Base-by-base conservation (phyloP, 2,797 vertebrate species). In the Syndactyla subalaris region DNA sequence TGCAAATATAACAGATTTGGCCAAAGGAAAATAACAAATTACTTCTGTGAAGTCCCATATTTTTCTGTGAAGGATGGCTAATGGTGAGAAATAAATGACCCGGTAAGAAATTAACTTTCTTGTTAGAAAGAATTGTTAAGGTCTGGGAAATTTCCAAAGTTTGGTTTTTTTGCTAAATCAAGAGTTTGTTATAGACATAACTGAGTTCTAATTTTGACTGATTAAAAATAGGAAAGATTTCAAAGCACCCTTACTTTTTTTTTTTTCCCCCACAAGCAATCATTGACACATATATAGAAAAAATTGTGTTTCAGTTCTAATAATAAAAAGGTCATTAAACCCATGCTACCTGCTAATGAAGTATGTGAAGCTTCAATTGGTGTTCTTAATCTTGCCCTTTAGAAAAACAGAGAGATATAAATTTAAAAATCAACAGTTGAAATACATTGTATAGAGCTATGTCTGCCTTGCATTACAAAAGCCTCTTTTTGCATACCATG, bases 201-300 rank as follows among this genome's bases (percentile, higher is more conserved):
- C 93, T 63, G 58, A 94, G 70, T 85, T 85, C 76, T 92, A 80
- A 48, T 94, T 94, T 95, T 94, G 67, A 97, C 46, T 93, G 84
- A 78, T n/a, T 43, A 96, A 30, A 95, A 93, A 80, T 88, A 93
- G 39, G 77, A 97, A 71, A 95, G 77, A 95, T 92, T 96, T 97
- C 86, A 93, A 95, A 92, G 77, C 74, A 96, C 51, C 22, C 88
- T 83, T 86, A 67, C 45, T 41, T 45, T 20, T 26, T 63, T 92
- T 87, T 76, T 85, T 95, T 97, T 80, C 93, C 36, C 36, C 36
- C 93, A 93, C 93, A 70, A 91, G 97, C 92, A 95, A 95, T 36
- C 26, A 29, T 29, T 21, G 14, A 7, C 18, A 36, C 15, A 46
- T 17, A 32, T 34, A 23, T 4, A 65, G 29, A 34, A 77, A 76